Percentiles rank a stretch among this genome's conserved stretches.
These are phyloP conservation scores for Scatophagus argus DNA, from an alignment of 2,113 vertebrate genomes.

Conservation along the genomic window DNA sequence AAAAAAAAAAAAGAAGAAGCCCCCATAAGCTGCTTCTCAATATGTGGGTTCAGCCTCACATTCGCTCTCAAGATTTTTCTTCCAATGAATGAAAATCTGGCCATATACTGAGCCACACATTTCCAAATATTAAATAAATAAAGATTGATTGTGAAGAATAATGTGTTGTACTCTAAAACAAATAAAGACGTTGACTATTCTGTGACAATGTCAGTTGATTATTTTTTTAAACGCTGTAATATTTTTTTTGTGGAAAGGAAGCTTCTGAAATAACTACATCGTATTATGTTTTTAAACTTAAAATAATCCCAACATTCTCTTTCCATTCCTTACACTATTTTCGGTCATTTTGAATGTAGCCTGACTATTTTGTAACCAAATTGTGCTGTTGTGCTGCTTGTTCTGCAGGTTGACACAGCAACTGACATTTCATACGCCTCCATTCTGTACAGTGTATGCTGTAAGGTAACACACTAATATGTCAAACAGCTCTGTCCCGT, in stretches of 20 bases:
- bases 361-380: not conserved
- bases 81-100: not conserved
- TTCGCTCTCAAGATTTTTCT: not conserved
- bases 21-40: slow-evolving; percentile 23
- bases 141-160: not conserved
- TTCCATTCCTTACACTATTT: not conserved
- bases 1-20: slow-evolving; percentile 7
- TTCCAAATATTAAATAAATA: not conserved
- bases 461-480: not conserved
- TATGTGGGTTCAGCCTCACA: slow-evolving; percentile 9
- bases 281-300: not conserved
- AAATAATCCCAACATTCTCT: not conserved
- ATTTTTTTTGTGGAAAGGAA: not conserved
- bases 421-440: not conserved
- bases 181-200: not conserved
- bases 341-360: not conserved
- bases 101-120: not conserved
- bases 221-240: too few relatives aligned
- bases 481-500: slow-evolving; percentile 8
- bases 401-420: slow-evolving; percentile 6
- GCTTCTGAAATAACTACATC: not conserved
- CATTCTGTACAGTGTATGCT: not conserved
- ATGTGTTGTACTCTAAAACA: not conserved
- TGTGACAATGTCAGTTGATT: not conserved
- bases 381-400: not conserved